phyloP scores from a whole-genome alignment of 1,140 invertebrate genomes.

The Luehdorfia chinensis region DNA sequence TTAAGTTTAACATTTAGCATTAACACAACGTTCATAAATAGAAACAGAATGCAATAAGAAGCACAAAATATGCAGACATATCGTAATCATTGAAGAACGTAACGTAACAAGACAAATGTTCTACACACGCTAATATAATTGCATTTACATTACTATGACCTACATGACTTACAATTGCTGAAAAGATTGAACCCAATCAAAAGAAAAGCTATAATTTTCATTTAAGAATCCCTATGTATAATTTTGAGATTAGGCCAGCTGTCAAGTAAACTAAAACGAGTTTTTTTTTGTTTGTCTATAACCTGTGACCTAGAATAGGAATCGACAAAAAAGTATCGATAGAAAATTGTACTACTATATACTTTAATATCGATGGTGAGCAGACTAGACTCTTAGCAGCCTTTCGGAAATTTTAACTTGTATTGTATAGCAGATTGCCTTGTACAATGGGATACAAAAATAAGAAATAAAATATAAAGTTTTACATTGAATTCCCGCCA shows the following conservation, averaged over 20 bases:
- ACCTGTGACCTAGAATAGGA: too few relatives aligned
- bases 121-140: neutral
- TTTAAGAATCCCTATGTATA: neutral
- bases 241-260: slow-evolving; percentile 17
- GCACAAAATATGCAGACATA: slow-evolving; percentile 22
- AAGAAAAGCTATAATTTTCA: slow-evolving; percentile 11
- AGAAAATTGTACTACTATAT: too few relatives aligned
- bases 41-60: slow-evolving; percentile 59
- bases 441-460: too few relatives aligned
- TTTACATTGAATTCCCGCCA: too few relatives aligned
- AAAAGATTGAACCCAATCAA: slow-evolving; percentile 8
- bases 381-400: too few relatives aligned
- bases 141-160: neutral
- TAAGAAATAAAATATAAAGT: too few relatives aligned
- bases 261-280: slow-evolving; percentile 16
- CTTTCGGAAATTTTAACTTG: too few relatives aligned
- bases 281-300: too few relatives aligned
- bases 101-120: neutral
- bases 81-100: slow-evolving; percentile 11
- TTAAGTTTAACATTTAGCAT: slow-evolving; percentile 36
- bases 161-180: slow-evolving; percentile 12
- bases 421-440: too few relatives aligned
- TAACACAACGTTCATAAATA: slow-evolving; percentile 34
- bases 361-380: too few relatives aligned
- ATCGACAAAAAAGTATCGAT: too few relatives aligned